Conservation (phyloP, 1,140 invertebrate genomes). For the Choristoneura fumiferana region DNA sequence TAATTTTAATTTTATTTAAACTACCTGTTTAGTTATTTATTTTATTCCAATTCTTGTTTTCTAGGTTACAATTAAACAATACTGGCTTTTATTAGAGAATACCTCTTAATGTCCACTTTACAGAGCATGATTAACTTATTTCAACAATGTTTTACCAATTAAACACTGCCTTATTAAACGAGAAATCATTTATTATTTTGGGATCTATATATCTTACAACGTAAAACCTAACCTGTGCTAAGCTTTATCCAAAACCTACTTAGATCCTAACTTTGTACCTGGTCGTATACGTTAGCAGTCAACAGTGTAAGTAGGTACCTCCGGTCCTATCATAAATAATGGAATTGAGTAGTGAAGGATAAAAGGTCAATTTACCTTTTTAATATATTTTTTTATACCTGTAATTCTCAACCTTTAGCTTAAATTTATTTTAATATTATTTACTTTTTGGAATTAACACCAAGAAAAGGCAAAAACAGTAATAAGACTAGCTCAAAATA, state of each 20-base stretch:
- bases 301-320: constrained; percentile 6
- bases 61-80: too few relatives aligned
- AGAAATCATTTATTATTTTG: background rate
- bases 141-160: too few relatives aligned
- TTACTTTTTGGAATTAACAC: constrained; percentile 17
- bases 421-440: constrained; percentile 10
- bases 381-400: constrained; percentile 19
- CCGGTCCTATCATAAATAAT: constrained; percentile 19
- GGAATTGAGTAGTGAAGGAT: constrained; percentile 30
- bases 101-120: too few relatives aligned
- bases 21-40: too few relatives aligned
- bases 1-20: too few relatives aligned
- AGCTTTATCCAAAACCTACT: constrained; percentile 13
- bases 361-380: constrained; percentile 23
- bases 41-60: too few relatives aligned
- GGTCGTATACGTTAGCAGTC: constrained; percentile 14
- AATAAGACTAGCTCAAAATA: constrained; percentile 9
- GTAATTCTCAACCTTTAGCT: constrained; percentile 10
- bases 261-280: constrained; percentile 14
- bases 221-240: background rate
- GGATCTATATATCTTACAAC: background rate
- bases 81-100: too few relatives aligned
- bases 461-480: constrained; percentile 15
- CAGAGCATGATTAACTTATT: too few relatives aligned
- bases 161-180: background rate